These are phyloP conservation scores for Dolichallabes microphthalmus DNA, from an alignment of 2,113 vertebrate genomes.

Conservation along the genomic window DNA sequence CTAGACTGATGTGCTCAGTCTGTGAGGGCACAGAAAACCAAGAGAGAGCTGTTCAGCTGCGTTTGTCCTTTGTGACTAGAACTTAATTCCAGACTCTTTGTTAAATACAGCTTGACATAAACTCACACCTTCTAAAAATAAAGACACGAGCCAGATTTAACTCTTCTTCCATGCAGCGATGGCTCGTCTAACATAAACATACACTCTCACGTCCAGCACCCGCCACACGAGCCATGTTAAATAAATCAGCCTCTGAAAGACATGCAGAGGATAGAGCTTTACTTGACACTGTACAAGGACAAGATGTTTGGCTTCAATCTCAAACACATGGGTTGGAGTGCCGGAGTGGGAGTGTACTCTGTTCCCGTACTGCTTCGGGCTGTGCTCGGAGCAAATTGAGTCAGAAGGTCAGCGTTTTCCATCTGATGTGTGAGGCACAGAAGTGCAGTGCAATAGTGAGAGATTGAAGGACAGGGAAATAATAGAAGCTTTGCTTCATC, in stretches of 20 bases:
- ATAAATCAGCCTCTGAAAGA: conserved; percentile 4
- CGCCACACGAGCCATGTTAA: neutral
- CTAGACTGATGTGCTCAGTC: neutral
- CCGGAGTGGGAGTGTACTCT: conserved; percentile 18
- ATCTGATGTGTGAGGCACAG: conserved; percentile 36
- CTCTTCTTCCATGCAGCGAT: neutral
- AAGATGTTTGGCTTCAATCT: conserved; percentile 36
- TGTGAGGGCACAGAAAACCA: neutral
- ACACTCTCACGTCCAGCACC: neutral
- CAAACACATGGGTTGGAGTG: conserved; percentile 31
- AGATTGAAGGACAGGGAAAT: neutral
- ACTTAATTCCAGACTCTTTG: neutral
- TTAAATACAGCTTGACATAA: neutral
- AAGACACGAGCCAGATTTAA: neutral
- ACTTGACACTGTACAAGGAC: neutral
- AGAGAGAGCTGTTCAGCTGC: neutral
- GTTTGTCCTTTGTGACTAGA: conserved; percentile 1
- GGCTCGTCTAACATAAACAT: conserved; percentile 23
- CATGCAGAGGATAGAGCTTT: neutral
- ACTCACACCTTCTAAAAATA: conserved; percentile 20
- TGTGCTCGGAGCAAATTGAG: conserved; percentile 14
- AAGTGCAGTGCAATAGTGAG: neutral
- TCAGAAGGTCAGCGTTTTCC: conserved; percentile 50
- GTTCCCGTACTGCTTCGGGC: conserved; percentile 45
- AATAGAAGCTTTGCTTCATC: neutral